Conservation (phyloP, 2,888 invertebrate species). For the Sphaeridia pumilis region DNA sequence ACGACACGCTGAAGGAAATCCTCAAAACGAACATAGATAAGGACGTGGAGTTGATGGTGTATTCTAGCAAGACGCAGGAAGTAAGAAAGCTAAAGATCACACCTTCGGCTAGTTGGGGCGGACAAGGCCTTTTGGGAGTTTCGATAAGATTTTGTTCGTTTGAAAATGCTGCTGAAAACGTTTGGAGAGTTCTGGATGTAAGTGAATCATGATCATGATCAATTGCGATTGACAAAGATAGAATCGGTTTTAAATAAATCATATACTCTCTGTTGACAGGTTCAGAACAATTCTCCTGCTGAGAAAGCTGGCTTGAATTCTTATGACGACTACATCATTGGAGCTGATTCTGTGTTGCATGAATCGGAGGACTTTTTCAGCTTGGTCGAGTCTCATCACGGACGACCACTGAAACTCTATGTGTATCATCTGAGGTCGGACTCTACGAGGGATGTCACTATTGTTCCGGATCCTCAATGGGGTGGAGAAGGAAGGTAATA, state of each 20-base stretch:
- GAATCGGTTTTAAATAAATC: no score
- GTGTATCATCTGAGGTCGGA: constrained; percentile 94
- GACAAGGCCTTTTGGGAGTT: constrained; percentile 92
- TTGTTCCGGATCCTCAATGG: constrained; percentile 90
- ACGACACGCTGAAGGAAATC: constrained; percentile 89
- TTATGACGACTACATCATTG: constrained; percentile 93
- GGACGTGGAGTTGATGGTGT: constrained; percentile 80
- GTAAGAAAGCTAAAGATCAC: constrained; percentile 78
- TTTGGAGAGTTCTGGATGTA: constrained; percentile 89
- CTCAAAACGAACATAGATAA: constrained; percentile 80
- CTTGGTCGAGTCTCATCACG: constrained; percentile 91
- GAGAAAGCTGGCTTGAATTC: constrained; percentile 81
- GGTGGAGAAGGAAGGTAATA: constrained; percentile 79
- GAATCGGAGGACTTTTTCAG: constrained; percentile 97
- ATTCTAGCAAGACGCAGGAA: constrained; percentile 92
- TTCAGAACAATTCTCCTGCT: constrained; percentile 94
- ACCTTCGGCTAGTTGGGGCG: constrained; percentile 91
- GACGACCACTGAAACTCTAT: constrained; percentile 83
- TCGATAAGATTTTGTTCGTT: constrained; percentile 98
- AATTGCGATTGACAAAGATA: no score
- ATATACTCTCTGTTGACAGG: constrained; percentile 49
- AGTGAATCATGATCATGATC: constrained; percentile 40
- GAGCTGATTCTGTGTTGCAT: constrained; percentile 91
- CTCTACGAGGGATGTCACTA: constrained; percentile 80
- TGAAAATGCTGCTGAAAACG: constrained; percentile 98